Percentiles rank a stretch among this genome's conserved stretches.
phyloP scores from a whole-genome alignment of 2,113 vertebrate genomes.

The Scortum barcoo region DNA sequence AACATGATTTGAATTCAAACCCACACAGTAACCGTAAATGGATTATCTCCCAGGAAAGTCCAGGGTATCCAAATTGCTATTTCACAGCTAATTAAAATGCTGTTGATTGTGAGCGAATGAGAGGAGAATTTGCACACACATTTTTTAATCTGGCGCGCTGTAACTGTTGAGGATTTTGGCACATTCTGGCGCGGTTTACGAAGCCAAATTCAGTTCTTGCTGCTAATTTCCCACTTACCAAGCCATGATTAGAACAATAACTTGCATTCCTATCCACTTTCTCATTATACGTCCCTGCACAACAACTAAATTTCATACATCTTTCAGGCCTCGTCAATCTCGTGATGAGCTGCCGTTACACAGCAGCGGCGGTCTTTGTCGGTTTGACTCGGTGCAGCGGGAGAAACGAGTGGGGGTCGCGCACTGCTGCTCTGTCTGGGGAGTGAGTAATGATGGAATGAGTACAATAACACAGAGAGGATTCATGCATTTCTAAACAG shows the following conservation, averaged over 20 bases:
- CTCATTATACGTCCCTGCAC: neutral
- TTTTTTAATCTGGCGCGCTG: slow-evolving; percentile 15
- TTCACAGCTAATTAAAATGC: slow-evolving; percentile 46
- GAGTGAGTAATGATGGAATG: slow-evolving; percentile 66
- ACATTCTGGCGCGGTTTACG: slow-evolving; percentile 11
- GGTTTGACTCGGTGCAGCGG: slow-evolving; percentile 37
- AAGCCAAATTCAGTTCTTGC: slow-evolving; percentile 40
- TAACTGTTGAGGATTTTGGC: slow-evolving; percentile 29
- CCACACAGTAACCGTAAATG: slow-evolving; percentile 11
- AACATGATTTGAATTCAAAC: slow-evolving; percentile 11
- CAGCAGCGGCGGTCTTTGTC: slow-evolving; percentile 9
- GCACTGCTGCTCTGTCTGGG: slow-evolving; percentile 49
- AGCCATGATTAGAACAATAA: slow-evolving; percentile 13
- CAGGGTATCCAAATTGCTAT: slow-evolving; percentile 14
- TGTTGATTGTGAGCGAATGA: slow-evolving; percentile 5
- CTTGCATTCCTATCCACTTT: slow-evolving; percentile 1
- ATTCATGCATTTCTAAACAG: slow-evolving; percentile 79
- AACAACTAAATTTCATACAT: slow-evolving; percentile 16
- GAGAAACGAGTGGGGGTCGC: slow-evolving; percentile 49
- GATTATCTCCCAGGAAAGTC: slow-evolving; percentile 37
- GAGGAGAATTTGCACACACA: slow-evolving; percentile 24
- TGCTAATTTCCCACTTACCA: slow-evolving; percentile 23
- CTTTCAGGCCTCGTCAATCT: slow-evolving; percentile 1
- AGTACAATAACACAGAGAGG: slow-evolving; percentile 61
- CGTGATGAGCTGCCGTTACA: slow-evolving; percentile 16